phyloP scores from a whole-genome alignment of 2,113 vertebrate genomes.

The Rattus norvegicus region GRCr8 NC_086039.1:20987001-20987500 shows the following conservation, averaged over 20 bases:
- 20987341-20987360: neutral
- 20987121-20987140: neutral
- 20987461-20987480: neutral
- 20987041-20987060: slow-evolving; percentile 20
- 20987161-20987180: neutral
- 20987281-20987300: neutral
- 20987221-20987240: no score
- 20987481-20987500: neutral
- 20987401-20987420: neutral
- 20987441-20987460: neutral
- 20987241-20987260: neutral
- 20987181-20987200: neutral
- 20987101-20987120: neutral
- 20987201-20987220: neutral
- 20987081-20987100: neutral
- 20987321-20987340: neutral
- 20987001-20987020: neutral
- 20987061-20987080: neutral
- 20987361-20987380: neutral
- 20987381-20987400: neutral
- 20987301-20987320: neutral
- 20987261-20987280: no score
- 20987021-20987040: neutral
- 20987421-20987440: neutral
- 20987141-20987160: neutral